A percentile compares a stretch with the other conserved stretches of the same genome.
These are phyloP conservation scores for Manduca sexta DNA, from an alignment of 1,140 invertebrate species.

Conservation along the genomic window DNA sequence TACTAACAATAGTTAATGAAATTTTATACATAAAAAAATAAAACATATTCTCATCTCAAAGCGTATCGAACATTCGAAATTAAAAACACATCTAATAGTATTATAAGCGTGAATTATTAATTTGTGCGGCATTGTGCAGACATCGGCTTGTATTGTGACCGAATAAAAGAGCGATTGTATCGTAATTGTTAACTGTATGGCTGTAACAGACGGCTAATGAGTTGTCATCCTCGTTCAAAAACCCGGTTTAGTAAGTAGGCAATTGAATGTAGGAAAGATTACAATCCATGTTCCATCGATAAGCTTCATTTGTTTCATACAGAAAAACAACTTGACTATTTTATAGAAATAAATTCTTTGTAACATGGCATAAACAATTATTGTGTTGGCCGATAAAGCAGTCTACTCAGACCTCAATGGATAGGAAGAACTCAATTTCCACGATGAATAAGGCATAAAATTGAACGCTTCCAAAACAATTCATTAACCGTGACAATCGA, in stretches of 20 bases:
- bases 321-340: too few species aligned
- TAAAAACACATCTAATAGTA: slow-evolving; percentile 58
- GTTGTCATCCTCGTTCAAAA: slow-evolving; percentile 1
- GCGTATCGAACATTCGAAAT: slow-evolving; percentile 57
- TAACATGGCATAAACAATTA: too few species aligned
- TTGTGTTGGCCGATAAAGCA: too few species aligned
- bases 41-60: slow-evolving; percentile 28
- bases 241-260: not conserved
- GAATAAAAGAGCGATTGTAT: slow-evolving; percentile 26
- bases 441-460: slow-evolving; percentile 44
- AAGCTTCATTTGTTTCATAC: not conserved
- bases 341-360: too few species aligned
- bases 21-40: slow-evolving; percentile 36
- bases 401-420: too few species aligned
- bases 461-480: slow-evolving; percentile 53
- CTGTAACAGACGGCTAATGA: slow-evolving; percentile 1
- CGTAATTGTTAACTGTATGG: slow-evolving; percentile 2
- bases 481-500: slow-evolving; percentile 69
- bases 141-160: slow-evolving; percentile 20
- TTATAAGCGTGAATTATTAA: slow-evolving; percentile 66
- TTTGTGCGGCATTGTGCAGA: slow-evolving; percentile 55
- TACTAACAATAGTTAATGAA: slow-evolving; percentile 43
- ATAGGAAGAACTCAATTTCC: slow-evolving; percentile 1
- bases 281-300: not conserved
- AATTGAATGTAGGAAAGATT: slow-evolving; percentile 4